Base-by-base conservation (phyloP, 2,888 invertebrate genomes). In the Linnaemya tessellans region DNA sequence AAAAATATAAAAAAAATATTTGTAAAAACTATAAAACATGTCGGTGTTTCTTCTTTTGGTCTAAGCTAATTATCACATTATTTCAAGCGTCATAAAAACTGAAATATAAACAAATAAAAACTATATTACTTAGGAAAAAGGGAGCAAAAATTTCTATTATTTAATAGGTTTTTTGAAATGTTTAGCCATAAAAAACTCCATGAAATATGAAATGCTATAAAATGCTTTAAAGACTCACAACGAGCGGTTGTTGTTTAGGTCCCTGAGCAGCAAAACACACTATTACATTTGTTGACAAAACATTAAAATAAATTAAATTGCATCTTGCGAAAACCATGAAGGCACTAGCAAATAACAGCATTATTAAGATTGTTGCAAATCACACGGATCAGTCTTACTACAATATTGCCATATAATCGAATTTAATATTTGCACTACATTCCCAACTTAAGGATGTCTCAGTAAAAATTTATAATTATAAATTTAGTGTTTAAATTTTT, bases 61-160 rank as follows among this genome's bases (percentile, higher is more conserved):
- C 83, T 86, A 80, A 86, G 84, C 87, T 88, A 88, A 88, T 88
- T 88, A 88, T 88, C 88, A 87, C 88, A 87, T 87, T 87, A 87
- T 87, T 87, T 87, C 87, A 87, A 87, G 87, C 87, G 83, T 87
- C 87, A 87, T 87, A 88, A 87, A 87, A 87, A 82, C 82, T 79
- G 70, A 87, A 86, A 84, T 58, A 79, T 86, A 86, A 87, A 86
- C 86, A 87, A 88, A 87, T 80, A 87, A 85, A 87, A 56, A 60
- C 56, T 86, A 22, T 20, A 78, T 62, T 75, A 68, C 64, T 73
- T 51, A 58, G 9, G 10, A 49, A 46, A 68, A 30, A 30, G 30
- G 25, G 15, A 67, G 58, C 49, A 54, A 43, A 58, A 18, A 78
- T 54, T 51, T 70, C 3, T 58, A 81, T 78, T 79, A 64, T 78